Percentiles rank a stretch among this genome's conserved stretches.
These are phyloP conservation scores for Ispidina lecontei DNA, from an alignment of 2,797 vertebrate species.

Conservation along the genomic window DNA sequence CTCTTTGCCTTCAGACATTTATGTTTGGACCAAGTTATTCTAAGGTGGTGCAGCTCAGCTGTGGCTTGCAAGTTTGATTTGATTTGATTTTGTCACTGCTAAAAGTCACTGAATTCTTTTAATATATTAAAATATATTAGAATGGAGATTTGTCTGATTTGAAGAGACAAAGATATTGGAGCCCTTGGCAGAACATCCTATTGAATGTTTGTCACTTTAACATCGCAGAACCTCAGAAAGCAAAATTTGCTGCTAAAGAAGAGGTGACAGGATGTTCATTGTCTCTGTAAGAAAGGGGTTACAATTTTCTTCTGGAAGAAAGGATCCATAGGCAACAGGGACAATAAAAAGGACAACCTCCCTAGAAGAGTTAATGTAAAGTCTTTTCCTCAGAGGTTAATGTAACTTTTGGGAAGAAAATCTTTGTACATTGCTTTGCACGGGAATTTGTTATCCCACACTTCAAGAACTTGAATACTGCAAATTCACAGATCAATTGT, in stretches of 20 bases:
- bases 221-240: slow-evolving; percentile 1
- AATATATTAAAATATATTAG: background rate
- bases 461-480: background rate
- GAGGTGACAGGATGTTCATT: background rate
- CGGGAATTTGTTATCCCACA: background rate
- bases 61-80: background rate
- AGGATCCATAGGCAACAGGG: background rate
- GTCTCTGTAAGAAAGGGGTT: background rate
- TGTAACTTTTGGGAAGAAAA: background rate
- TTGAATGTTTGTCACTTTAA: background rate
- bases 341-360: background rate
- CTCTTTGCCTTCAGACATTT: background rate
- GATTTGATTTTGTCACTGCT: background rate
- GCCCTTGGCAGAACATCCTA: slow-evolving; percentile 19
- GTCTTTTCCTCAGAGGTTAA: background rate
- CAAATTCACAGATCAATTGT: background rate
- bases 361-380: background rate
- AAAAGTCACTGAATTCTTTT: background rate
- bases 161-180: background rate
- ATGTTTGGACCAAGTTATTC: background rate
- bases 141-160: background rate
- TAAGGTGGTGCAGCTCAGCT: background rate
- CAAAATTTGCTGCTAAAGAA: background rate
- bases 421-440: background rate
- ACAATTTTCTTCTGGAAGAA: background rate